Evolutionary conservation across 1,140 invertebrate genomes (phyloP).

Genomic region (Heliconius congener): DNA sequence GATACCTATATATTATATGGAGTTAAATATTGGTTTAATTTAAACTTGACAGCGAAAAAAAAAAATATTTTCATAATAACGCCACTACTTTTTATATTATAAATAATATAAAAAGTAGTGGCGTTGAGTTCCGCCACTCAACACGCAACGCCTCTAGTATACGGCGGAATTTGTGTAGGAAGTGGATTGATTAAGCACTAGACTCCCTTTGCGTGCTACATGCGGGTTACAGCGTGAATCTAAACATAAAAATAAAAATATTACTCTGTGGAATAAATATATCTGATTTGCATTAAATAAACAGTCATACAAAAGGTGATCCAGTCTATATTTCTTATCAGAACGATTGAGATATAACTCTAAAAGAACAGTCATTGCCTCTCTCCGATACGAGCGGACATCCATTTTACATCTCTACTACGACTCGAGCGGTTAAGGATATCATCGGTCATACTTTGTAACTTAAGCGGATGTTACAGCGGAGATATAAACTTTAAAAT

Average conservation of each 20-base stretch:
- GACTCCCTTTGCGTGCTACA: no score
- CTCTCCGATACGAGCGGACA: constrained; percentile 40
- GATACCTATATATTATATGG: constrained; percentile 6
- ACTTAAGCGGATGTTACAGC: constrained; percentile 32
- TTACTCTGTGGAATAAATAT: neutral
- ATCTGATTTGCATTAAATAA: neutral
- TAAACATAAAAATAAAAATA: no score
- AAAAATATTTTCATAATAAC: neutral
- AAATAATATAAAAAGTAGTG: no score
- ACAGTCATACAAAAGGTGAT: constrained; percentile 20
- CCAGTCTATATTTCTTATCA: constrained; percentile 18
- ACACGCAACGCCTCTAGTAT: no score
- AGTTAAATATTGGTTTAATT: neutral
- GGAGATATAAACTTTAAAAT: neutral
- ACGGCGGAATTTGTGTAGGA: no score
- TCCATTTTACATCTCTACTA: constrained; percentile 39
- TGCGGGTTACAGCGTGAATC: no score
- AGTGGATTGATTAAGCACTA: no score
- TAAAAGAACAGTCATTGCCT: constrained; percentile 38
- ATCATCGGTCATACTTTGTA: constrained; percentile 39
- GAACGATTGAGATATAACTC: constrained; percentile 34
- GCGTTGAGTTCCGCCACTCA: no score
- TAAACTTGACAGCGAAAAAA: neutral
- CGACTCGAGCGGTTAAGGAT: constrained; percentile 28
- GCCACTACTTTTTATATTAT: no score